These are phyloP conservation scores for Fragum sueziense DNA, from an alignment of 2,888 invertebrate species.

Conservation along the genomic window DNA sequence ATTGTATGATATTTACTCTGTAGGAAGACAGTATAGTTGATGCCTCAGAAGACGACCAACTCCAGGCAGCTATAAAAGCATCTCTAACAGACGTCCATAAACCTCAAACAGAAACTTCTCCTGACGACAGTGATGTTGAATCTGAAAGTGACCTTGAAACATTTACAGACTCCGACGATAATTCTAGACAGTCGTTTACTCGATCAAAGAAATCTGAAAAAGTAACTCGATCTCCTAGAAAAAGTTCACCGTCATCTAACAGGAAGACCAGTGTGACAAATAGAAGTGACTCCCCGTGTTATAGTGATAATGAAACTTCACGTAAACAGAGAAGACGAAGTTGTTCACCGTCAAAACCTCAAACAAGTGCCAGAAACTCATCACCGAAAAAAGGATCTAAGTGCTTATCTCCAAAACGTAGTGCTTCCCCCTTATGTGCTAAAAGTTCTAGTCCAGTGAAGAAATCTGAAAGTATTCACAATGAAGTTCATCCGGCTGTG, in stretches of 20 bases:
- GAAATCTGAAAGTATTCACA: constrained; percentile 55
- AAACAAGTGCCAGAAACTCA: constrained; percentile 9
- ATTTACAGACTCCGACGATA: constrained; percentile 81
- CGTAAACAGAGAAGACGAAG: constrained; percentile 14
- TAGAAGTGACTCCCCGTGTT: constrained; percentile 37
- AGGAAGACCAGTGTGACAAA: constrained; percentile 7
- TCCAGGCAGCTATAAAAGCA: constrained; percentile 83
- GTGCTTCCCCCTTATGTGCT: neutral
- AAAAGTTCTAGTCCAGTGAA: neutral
- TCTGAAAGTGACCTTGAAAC: constrained; percentile 80
- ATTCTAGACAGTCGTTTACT: constrained; percentile 38
- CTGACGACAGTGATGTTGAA: constrained; percentile 59
- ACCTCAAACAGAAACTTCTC: constrained; percentile 12
- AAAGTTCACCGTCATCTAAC: constrained; percentile 24
- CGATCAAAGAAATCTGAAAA: constrained; percentile 42
- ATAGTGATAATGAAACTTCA: constrained; percentile 21
- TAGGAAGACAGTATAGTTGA: constrained; percentile 70
- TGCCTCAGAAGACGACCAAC: constrained; percentile 83
- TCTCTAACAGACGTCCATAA: constrained; percentile 76
- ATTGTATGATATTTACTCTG: no score
- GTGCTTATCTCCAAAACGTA: constrained; percentile 8
- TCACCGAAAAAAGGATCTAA: constrained; percentile 19
- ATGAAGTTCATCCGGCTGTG: constrained; percentile 57
- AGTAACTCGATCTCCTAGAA: constrained; percentile 28
- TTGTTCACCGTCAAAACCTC: constrained; percentile 34